phyloP scores from a whole-genome alignment of 2,113 vertebrate genomes.

The Amphilophus citrinellus region DNA sequence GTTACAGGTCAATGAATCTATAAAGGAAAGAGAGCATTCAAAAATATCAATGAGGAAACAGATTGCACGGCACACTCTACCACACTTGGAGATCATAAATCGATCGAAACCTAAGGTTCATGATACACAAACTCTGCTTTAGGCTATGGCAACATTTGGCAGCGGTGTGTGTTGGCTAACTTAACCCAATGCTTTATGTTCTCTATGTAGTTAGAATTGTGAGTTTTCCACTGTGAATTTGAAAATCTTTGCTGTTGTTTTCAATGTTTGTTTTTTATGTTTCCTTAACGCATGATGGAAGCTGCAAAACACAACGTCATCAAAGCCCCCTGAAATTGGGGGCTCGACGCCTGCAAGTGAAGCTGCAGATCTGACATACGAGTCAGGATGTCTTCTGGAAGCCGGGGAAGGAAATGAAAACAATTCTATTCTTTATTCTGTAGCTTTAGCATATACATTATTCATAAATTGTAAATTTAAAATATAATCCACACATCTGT shows the following conservation, averaged over 20 bases:
- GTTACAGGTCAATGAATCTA: slow-evolving; percentile 64
- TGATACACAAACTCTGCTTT: slow-evolving; percentile 43
- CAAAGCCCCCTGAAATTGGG: background rate
- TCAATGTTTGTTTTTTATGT: background rate
- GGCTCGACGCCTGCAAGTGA: background rate
- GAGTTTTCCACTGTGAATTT: slow-evolving; percentile 28
- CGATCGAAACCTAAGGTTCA: slow-evolving; percentile 44
- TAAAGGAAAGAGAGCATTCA: slow-evolving; percentile 58
- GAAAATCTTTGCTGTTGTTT: slow-evolving; percentile 13
- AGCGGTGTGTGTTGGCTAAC: slow-evolving; percentile 41
- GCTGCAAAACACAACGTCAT: background rate
- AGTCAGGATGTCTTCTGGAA: background rate
- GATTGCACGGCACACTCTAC: slow-evolving; percentile 44
- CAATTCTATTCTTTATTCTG: background rate
- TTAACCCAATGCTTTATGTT: slow-evolving; percentile 35
- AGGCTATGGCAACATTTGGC: slow-evolving; percentile 39
- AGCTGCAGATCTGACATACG: background rate
- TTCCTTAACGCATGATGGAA: slow-evolving; percentile 25
- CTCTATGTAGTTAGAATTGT: slow-evolving; percentile 25
- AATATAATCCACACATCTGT: slow-evolving; percentile 14
- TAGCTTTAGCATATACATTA: background rate
- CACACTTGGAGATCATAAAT: slow-evolving; percentile 49
- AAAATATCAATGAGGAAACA: slow-evolving; percentile 69
- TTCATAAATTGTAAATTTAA: background rate
- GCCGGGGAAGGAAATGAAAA: slow-evolving; percentile 4